Percentiles rank a stretch among this genome's conserved stretches.
Conservation (phyloP, 2,888 invertebrate species). For the Ornithoptera priamus region DNA sequence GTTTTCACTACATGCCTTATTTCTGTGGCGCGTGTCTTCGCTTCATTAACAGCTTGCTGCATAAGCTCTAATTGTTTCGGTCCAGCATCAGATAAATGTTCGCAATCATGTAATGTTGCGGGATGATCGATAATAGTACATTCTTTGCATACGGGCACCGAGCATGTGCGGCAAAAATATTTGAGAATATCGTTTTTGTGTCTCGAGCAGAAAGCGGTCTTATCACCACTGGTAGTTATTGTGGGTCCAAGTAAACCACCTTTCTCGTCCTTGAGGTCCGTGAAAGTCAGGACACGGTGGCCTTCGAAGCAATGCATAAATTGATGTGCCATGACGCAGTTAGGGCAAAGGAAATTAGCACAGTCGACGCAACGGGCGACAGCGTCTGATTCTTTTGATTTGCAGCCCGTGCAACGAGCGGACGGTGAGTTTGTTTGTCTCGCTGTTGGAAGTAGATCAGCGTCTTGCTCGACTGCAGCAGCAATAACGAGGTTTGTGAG, state of each 20-base stretch:
- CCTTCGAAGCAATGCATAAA: conserved; percentile 99
- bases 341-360: conserved; percentile 96
- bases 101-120: conserved; percentile 89
- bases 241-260: conserved; percentile 74
- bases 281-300: conserved; percentile 90
- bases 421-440: conserved; percentile 72
- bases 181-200: conserved; percentile 95
- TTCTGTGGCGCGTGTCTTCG: conserved; percentile 93
- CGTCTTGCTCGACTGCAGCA: conserved; percentile 79
- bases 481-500: conserved; percentile 83
- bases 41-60: conserved; percentile 89
- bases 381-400: conserved; percentile 95
- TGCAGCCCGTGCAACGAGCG: conserved; percentile 96
- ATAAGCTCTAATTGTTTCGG: conserved; percentile 91
- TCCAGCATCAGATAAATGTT: conserved; percentile 90
- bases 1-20: conserved; percentile 92
- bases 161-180: conserved; percentile 96
- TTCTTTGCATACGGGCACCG: conserved; percentile 96
- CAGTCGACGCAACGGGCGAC: conserved; percentile 98
- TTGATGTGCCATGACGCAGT: conserved; percentile 99
- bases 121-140: conserved; percentile 95
- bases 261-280: conserved; percentile 82
- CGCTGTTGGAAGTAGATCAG: conserved; percentile 70
- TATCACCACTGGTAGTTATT: conserved; percentile 80
- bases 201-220: conserved; percentile 87